Conservation (phyloP, 2,888 invertebrate species). For the Meloe dianella region DNA sequence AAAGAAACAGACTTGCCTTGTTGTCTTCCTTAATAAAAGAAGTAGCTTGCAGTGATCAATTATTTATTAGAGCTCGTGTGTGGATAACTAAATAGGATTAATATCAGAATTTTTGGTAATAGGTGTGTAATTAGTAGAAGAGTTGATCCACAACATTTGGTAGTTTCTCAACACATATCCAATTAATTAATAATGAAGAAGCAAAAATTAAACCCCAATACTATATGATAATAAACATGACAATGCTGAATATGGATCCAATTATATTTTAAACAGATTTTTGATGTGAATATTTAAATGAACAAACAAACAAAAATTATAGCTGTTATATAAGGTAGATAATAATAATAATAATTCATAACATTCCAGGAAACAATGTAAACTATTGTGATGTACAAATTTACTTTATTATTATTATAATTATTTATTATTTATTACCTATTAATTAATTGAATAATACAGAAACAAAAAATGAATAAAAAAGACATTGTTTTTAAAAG, state of each 20-base stretch:
- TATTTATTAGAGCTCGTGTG: conserved; percentile 30
- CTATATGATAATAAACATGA: conserved; percentile 23
- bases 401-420: conserved; percentile 36
- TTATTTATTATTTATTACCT: conserved; percentile 19
- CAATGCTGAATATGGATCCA: conserved; percentile 40
- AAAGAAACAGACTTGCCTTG: conserved; percentile 52
- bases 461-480: conserved; percentile 23
- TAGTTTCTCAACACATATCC: conserved; percentile 36
- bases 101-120: conserved; percentile 15
- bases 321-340: conserved; percentile 35
- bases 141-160: conserved; percentile 40
- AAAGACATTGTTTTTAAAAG: conserved; percentile 24
- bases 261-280: conserved; percentile 40
- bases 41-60: conserved; percentile 32
- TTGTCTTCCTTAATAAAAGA: conserved; percentile 51
- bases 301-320: conserved; percentile 40
- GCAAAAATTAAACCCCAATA: neutral
- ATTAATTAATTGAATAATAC: conserved; percentile 27
- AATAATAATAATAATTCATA: too few species aligned
- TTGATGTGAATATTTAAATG: conserved; percentile 36
- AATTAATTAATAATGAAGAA: conserved; percentile 13
- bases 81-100: conserved; percentile 17
- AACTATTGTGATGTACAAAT: conserved; percentile 50
- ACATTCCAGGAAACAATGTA: conserved; percentile 41
- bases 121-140: conserved; percentile 37